Evolutionary conservation across 2,113 vertebrate genomes (phyloP), one percentile per base, ranked within the genome.

Genomic region (Sardina pilchardus): DNA sequence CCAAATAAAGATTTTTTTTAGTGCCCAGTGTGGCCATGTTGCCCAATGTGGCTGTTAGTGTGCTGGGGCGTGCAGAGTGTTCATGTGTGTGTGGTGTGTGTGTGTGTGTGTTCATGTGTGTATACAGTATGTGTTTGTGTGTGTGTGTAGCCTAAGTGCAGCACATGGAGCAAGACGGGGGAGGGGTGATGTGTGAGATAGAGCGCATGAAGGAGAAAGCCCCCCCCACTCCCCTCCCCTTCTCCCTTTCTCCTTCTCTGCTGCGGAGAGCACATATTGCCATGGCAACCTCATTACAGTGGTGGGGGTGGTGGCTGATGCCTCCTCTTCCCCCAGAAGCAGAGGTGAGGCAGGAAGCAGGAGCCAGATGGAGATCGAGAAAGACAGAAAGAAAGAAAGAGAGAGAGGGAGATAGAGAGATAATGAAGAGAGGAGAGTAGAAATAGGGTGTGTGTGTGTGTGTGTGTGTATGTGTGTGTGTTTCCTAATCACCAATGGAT

Each of bases 241-340:
- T 12, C 71, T 34, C 30, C 26, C 16, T 12, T 36, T 36, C 71
- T 39, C 12, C 75, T 87, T 67, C 34, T 81, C 75, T 48, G 82
- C 84, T 86, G 53, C 85, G 82, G 84, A 88, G 87, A 56, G 83
- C 19, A 34, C 75, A 83, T 86, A 86, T 88, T 87, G 83, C 94
- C 90, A 94, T 94, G 91, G 93, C 88, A 94, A 95, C 93, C 17
- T 42, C 90, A 88, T 94, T 89, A 88, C 82, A 83, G 59, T 63
- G 86, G 78, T 81, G 84, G 85, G 75, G 83, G 45, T 9, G 39
- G 71, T 86, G 44, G 88, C 86, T 89, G 86, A 92, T 88, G 83
- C 47, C 83, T 63, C 34, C 42, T 84, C 67, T 47, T 85, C 59
- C 81, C 21, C 30, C 17, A 14, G 26, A 81, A 43, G 48, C 67